Conservation (phyloP, 2,113 vertebrate genomes). For the Anser brachyrhynchus region DNA sequence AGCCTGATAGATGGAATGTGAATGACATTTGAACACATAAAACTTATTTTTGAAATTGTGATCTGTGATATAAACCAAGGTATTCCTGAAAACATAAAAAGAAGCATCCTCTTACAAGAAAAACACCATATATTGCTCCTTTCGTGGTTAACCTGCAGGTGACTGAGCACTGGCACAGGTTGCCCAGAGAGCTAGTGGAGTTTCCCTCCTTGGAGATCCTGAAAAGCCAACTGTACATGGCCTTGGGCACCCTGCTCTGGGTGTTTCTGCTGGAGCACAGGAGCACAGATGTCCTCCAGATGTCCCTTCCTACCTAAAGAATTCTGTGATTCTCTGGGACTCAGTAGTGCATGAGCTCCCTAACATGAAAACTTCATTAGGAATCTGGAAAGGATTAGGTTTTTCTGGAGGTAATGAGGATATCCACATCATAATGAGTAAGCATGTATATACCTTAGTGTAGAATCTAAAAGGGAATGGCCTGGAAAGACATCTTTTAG, state of each 20-base stretch:
- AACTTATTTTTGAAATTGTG: not conserved
- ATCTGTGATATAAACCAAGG: not conserved
- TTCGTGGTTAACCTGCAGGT: not conserved
- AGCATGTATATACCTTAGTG: not conserved
- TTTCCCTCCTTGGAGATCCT: too few species aligned
- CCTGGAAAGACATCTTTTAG: not conserved
- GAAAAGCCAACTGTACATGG: too few species aligned
- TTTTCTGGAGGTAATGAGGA: not conserved
- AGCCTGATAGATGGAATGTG: not conserved
- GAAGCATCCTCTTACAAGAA: not conserved
- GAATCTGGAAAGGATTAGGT: not conserved
- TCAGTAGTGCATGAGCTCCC: not conserved
- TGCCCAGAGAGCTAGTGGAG: too few species aligned
- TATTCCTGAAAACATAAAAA: not conserved
- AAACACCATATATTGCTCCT: rapidly evolving
- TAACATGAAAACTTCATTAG: not conserved
- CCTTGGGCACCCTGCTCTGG: too few species aligned
- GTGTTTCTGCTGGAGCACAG: too few species aligned
- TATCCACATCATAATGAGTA: not conserved
- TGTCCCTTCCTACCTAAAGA: too few species aligned
- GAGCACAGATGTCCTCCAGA: too few species aligned
- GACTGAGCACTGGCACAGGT: too few species aligned
- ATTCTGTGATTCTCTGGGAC: not conserved
- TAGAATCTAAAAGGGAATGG: not conserved
- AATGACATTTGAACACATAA: not conserved